Evolutionary conservation across 2,888 invertebrate genomes (phyloP).

Genomic region (Eupsilia transversa): DNA sequence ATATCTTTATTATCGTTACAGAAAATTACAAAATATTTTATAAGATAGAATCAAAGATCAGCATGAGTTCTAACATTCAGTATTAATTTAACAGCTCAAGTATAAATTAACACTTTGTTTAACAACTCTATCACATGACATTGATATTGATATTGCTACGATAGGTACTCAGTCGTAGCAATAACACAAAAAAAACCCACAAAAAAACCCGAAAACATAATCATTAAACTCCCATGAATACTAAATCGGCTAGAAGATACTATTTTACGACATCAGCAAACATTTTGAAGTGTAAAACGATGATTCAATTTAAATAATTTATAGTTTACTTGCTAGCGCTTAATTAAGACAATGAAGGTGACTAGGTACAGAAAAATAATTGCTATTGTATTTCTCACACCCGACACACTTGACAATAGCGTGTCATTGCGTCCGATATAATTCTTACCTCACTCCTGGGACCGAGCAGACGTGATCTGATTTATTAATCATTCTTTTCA

Average conservation of each 20-base stretch:
- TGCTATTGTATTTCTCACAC: slow-evolving; percentile 70
- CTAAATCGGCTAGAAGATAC: slow-evolving; percentile 33
- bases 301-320: slow-evolving; percentile 68
- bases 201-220: slow-evolving; percentile 16
- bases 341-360: slow-evolving; percentile 66
- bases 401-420: slow-evolving; percentile 74
- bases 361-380: slow-evolving; percentile 68
- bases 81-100: slow-evolving; percentile 1
- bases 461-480: slow-evolving; percentile 82
- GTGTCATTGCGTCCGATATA: slow-evolving; percentile 81
- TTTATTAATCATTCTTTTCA: slow-evolving; percentile 78
- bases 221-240: slow-evolving; percentile 46
- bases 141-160: too few relatives aligned
- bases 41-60: too few relatives aligned
- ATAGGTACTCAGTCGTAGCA: too few relatives aligned
- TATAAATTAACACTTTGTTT: slow-evolving; percentile 28
- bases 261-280: slow-evolving; percentile 53
- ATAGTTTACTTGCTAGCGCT: slow-evolving; percentile 65
- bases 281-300: slow-evolving; percentile 64
- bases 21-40: neutral
- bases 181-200: neutral
- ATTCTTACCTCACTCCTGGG: slow-evolving; percentile 83
- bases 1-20: neutral
- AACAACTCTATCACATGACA: neutral
- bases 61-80: neutral